Base-by-base conservation (phyloP, 2,113 vertebrate species). In the Carassius gibelio region DNA sequence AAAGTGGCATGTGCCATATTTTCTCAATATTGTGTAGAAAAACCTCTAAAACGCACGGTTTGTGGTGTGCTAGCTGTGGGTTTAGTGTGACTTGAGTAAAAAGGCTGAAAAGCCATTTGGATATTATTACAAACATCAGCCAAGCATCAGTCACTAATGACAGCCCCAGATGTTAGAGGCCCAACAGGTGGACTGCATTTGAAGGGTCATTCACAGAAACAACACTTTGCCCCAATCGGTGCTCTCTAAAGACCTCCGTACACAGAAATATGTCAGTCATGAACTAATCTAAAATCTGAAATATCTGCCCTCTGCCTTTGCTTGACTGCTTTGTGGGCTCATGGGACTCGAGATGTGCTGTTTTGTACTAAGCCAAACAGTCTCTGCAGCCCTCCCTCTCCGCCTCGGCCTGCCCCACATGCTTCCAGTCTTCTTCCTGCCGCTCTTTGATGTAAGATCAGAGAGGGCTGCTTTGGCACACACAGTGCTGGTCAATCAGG, bases 291-390 rank as follows among this genome's bases (percentile, higher is more conserved):
- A 76, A 55, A 78, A 30, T 30, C 48, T 0, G 14, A 45, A 38
- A 38, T 4, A 38, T 79, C 89, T 91, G 89, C 90, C 92, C 92
- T 91, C 84, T 84, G 89, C 90, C 89, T 93, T 89, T 91, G 89
- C 88, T 91, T 91, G 90, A 92, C 86, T 93, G 93, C 93, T 93
- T 93, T 92, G 91, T 93, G 78, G 90, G 81, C 93, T 92, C 89
- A 4, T 64, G 92, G 91, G 87, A 93, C 77, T 26, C 64, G 88
- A 84, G 85, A 90, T 90, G 91, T 87, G 61, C 72, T 48, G 78
- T 82, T 72, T 68, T 83, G 74, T 38, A 23, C 84, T 74, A 23
- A 69, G 8, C 74, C 50, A 80, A 62, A 79, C 68, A 84, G 68
- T 68, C 52, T 23, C 8, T 52, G 42, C 19, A 62, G 15, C 59